phyloP scores from a whole-genome alignment of 64 coral and sea anemone species.

The Acropora tenuis region DNA sequence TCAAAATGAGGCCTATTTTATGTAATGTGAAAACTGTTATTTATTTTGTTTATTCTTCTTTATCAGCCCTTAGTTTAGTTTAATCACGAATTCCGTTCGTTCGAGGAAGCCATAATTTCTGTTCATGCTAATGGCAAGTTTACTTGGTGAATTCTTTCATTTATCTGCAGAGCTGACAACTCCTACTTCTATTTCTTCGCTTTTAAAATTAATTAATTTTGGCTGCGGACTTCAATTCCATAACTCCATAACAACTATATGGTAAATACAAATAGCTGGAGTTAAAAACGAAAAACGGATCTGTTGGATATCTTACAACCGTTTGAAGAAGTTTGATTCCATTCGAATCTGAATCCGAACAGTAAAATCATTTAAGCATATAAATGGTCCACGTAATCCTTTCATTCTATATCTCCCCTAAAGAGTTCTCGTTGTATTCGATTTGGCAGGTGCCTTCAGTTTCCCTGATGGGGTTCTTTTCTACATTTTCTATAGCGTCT shows the following conservation, averaged over 20 bases:
- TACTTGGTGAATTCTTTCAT: neutral
- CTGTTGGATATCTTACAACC: neutral
- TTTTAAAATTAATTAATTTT: neutral
- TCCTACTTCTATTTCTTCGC: neutral
- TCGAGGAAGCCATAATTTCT: conserved; percentile 24
- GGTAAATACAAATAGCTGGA: conserved; percentile 5
- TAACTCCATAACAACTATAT: neutral
- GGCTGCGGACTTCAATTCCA: conserved; percentile 13
- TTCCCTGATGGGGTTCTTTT: conserved; percentile 30
- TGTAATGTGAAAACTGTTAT: conserved; percentile 12
- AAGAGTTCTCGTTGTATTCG: conserved; percentile 21
- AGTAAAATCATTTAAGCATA: neutral
- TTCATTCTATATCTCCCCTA: conserved; percentile 33
- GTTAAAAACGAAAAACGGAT: neutral
- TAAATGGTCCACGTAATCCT: neutral
- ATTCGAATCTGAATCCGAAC: neutral
- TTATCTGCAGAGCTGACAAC: neutral
- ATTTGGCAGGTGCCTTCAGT: conserved; percentile 22
- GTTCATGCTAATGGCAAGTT: neutral
- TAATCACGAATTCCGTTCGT: conserved; percentile 58
- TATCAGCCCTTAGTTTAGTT: neutral
- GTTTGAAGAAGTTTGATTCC: neutral
- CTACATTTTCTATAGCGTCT: neutral
- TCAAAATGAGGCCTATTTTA: neutral
- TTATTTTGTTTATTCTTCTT: conserved; percentile 24